Evolutionary conservation across 2,888 invertebrate genomes (phyloP).

Genomic region (Flabesymbios commensalis): DNA sequence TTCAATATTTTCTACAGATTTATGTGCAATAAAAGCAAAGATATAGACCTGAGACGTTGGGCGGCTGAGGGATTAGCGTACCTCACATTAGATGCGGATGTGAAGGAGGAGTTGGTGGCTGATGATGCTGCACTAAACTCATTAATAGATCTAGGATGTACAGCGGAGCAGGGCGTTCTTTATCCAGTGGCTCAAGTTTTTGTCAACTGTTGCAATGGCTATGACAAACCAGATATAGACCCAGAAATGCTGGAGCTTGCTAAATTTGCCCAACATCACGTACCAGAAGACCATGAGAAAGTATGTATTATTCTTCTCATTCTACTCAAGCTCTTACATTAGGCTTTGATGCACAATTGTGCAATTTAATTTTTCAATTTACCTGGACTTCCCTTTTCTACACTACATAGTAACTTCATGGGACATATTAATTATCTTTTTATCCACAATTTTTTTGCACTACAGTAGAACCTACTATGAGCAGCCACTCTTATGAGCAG

Average conservation of each 20-base stretch:
- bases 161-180: slow-evolving; percentile 47
- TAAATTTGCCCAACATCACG: slow-evolving; percentile 98
- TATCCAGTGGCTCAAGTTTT: slow-evolving; percentile 80
- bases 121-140: slow-evolving; percentile 81
- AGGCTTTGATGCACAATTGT: too few relatives aligned
- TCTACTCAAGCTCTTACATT: too few relatives aligned
- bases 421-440: background rate
- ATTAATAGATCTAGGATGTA: slow-evolving; percentile 83
- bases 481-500: too few relatives aligned
- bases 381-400: too few relatives aligned
- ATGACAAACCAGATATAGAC: slow-evolving; percentile 93
- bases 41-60: slow-evolving; percentile 90
- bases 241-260: slow-evolving; percentile 97
- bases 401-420: background rate
- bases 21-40: slow-evolving; percentile 82
- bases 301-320: slow-evolving; percentile 39
- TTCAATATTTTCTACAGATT: too few relatives aligned
- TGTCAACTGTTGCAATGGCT: slow-evolving; percentile 95
- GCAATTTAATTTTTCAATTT: too few relatives aligned
- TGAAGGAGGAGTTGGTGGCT: slow-evolving; percentile 92
- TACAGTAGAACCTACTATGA: too few relatives aligned
- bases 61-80: slow-evolving; percentile 96
- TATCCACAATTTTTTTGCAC: background rate
- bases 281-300: slow-evolving; percentile 86
- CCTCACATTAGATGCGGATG: slow-evolving; percentile 95